Percentiles rank a stretch among this genome's conserved stretches.
Evolutionary conservation across 2,888 invertebrate genomes (phyloP).

Genomic region (Oxystoma pomonae): DNA sequence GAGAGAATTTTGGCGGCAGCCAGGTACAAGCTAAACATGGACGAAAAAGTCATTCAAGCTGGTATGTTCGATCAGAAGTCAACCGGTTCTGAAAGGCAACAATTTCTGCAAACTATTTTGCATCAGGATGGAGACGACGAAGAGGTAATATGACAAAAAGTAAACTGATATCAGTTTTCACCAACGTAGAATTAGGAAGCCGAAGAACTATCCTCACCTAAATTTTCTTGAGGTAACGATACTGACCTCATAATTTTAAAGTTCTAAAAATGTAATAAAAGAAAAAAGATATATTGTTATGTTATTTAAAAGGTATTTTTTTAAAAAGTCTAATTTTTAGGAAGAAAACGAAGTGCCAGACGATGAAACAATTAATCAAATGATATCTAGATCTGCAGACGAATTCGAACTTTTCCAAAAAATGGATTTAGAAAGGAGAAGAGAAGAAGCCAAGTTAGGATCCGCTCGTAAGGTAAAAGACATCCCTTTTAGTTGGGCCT

Average conservation of each 20-base stretch:
- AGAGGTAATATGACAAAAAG: conserved; percentile 61
- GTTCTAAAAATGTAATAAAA: too few relatives aligned
- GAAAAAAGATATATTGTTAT: too few relatives aligned
- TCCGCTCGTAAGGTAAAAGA: conserved; percentile 60
- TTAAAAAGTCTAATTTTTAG: conserved; percentile 19
- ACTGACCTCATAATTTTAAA: too few relatives aligned
- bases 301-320: neutral
- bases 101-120: conserved; percentile 91
- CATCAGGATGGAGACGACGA: conserved; percentile 93
- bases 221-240: too few relatives aligned
- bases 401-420: conserved; percentile 92
- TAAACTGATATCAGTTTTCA: neutral
- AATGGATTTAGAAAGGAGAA: conserved; percentile 86
- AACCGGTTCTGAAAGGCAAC: conserved; percentile 92
- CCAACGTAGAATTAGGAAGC: too few relatives aligned
- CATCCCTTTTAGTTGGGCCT: neutral
- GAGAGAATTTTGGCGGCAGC: conserved; percentile 98
- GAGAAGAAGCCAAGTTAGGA: conserved; percentile 69
- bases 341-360: conserved; percentile 96
- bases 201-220: too few relatives aligned
- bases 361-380: conserved; percentile 98
- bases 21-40: conserved; percentile 96
- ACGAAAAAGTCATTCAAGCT: conserved; percentile 99
- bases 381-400: conserved; percentile 94
- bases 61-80: conserved; percentile 99